Evolutionary conservation across 2,113 vertebrate genomes (phyloP).

Genomic region (Ptyas mucosa): DNA sequence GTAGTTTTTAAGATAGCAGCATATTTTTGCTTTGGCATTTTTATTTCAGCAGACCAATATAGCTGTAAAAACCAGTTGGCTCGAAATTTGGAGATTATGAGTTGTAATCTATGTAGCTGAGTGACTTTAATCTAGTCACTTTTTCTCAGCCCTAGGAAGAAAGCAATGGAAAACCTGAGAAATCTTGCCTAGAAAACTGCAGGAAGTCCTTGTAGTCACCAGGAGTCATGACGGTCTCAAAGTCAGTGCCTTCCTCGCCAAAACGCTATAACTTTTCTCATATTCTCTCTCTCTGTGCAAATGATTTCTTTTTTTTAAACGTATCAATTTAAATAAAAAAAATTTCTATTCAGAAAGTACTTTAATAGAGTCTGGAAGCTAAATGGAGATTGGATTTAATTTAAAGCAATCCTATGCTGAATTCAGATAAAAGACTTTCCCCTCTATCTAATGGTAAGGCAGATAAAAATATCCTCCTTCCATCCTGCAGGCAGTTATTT

Average conservation of each 20-base stretch:
- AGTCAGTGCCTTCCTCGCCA: not conserved
- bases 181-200: not conserved
- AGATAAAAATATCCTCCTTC: conserved; percentile 24
- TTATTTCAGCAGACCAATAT: not conserved
- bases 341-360: not conserved
- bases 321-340: conserved; percentile 16
- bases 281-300: not conserved
- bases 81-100: not conserved
- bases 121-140: not conserved
- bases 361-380: conserved; percentile 27
- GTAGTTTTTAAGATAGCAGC: not conserved
- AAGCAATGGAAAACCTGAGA: not conserved
- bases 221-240: not conserved
- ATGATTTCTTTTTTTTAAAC: not conserved
- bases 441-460: not conserved
- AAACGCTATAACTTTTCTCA: not conserved
- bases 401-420: conserved; percentile 16
- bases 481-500: conserved; percentile 1
- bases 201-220: not conserved
- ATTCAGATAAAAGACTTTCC: conserved; percentile 16
- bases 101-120: not conserved
- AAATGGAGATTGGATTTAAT: conserved; percentile 20
- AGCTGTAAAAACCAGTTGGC: not conserved
- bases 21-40: not conserved
- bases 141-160: not conserved